A percentile compares a stretch with the other conserved stretches of the same genome.
Conservation (phyloP, 1,140 invertebrate genomes). For the Oncopodura yosiiana region DNA sequence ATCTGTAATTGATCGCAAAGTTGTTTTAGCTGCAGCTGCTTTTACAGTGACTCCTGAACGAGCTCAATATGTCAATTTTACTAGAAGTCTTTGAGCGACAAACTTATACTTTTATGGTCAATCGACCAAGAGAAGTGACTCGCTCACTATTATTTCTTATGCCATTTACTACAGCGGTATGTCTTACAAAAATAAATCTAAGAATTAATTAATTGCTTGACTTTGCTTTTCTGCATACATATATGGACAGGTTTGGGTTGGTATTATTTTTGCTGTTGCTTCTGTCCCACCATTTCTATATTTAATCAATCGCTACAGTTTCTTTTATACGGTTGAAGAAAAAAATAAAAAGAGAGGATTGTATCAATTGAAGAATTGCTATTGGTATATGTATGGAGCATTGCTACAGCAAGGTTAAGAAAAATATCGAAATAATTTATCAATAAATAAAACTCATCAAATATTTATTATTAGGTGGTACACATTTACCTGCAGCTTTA, state of each 20-base stretch:
- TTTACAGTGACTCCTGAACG: constrained; percentile 55
- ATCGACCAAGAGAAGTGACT: constrained; percentile 62
- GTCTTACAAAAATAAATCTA: constrained; percentile 33
- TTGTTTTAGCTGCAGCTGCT: constrained; percentile 60
- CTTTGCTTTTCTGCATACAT: neutral
- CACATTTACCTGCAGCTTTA: constrained; percentile 68
- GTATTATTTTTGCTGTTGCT: constrained; percentile 57
- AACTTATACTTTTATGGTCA: constrained; percentile 63
- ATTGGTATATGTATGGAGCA: constrained; percentile 84
- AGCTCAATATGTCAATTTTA: constrained; percentile 64
- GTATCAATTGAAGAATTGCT: constrained; percentile 60
- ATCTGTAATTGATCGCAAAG: constrained; percentile 45
- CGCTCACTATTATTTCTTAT: constrained; percentile 71
- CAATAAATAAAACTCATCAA: neutral
- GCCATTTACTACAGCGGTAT: constrained; percentile 67
- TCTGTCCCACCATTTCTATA: constrained; percentile 70
- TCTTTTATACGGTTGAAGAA: constrained; percentile 52
- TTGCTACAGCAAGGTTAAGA: constrained; percentile 72
- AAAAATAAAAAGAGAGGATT: constrained; percentile 47
- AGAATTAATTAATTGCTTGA: neutral
- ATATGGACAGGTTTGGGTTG: constrained; percentile 63
- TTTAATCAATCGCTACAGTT: constrained; percentile 59
- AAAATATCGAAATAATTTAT: neutral
- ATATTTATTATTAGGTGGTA: constrained; percentile 55
- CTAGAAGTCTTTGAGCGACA: constrained; percentile 63